Conservation (phyloP, 2,797 vertebrate species). For the Amniataba percoides region DNA sequence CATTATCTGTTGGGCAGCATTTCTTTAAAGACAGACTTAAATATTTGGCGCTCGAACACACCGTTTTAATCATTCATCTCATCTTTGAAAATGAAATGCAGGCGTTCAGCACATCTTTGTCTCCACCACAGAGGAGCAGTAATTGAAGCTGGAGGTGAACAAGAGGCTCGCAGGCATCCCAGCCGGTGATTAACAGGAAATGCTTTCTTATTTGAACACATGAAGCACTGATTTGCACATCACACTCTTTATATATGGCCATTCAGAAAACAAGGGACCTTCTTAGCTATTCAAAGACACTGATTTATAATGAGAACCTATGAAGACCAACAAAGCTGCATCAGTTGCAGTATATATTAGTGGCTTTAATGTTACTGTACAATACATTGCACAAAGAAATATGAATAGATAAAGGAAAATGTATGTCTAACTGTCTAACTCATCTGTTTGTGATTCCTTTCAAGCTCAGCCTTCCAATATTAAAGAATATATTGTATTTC, state of each 20-base stretch:
- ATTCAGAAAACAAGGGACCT: constrained; percentile 16
- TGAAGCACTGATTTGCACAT: constrained; percentile 51
- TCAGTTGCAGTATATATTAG: not conserved
- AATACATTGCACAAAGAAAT: constrained; percentile 1
- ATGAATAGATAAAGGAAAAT: not conserved
- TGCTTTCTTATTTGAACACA: constrained; percentile 16
- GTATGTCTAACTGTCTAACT: not conserved
- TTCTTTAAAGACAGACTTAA: constrained; percentile 4
- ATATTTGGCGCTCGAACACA: constrained; percentile 24
- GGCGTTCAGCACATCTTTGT: constrained; percentile 31
- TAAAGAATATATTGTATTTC: constrained; percentile 26
- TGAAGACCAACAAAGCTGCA: not conserved
- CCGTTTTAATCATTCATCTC: constrained; percentile 19
- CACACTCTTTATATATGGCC: constrained; percentile 33
- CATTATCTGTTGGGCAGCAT: constrained; percentile 25
- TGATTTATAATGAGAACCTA: constrained; percentile 13
- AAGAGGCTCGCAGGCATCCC: constrained; percentile 17
- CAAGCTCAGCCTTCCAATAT: not conserved
- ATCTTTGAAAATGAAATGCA: constrained; percentile 33
- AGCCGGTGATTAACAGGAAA: constrained; percentile 35
- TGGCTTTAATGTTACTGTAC: not conserved
- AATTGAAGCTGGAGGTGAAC: constrained; percentile 39
- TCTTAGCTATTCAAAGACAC: constrained; percentile 5
- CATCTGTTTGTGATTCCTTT: not conserved
- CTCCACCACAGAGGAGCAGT: constrained; percentile 16